phyloP scores from a whole-genome alignment of 2,113 vertebrate species.

The Equus przewalskii region DNA sequence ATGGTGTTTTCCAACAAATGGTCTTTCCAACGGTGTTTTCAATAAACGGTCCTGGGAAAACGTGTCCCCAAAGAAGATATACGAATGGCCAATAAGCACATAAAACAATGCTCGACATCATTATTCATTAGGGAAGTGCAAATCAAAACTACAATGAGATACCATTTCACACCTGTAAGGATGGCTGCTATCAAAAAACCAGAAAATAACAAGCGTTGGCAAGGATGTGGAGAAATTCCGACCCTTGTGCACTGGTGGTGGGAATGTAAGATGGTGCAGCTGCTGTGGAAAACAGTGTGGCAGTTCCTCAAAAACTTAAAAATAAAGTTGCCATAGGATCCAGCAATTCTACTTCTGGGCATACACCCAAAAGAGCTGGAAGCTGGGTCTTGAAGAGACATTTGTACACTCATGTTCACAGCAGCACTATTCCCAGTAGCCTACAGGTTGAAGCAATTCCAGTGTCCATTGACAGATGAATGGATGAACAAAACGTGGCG shows the following conservation, averaged over 20 bases:
- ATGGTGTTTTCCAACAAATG: background rate
- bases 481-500: background rate
- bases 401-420: background rate
- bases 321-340: background rate
- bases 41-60: background rate
- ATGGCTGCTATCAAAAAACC: background rate
- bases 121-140: background rate
- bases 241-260: background rate
- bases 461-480: background rate
- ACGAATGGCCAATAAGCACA: background rate
- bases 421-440: background rate
- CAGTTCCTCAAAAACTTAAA: background rate
- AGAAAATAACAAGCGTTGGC: background rate
- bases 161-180: background rate
- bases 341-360: background rate
- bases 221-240: background rate
- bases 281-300: background rate
- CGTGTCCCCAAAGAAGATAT: background rate
- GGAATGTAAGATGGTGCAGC: background rate
- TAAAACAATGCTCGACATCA: background rate
- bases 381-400: background rate
- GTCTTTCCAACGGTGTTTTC: background rate
- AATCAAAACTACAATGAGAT: background rate
- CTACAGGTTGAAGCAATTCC: background rate
- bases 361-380: background rate